Percentiles rank a stretch among this genome's conserved stretches.
phyloP scores from a whole-genome alignment of 2,113 vertebrate species.

The Vimba vimba region DNA sequence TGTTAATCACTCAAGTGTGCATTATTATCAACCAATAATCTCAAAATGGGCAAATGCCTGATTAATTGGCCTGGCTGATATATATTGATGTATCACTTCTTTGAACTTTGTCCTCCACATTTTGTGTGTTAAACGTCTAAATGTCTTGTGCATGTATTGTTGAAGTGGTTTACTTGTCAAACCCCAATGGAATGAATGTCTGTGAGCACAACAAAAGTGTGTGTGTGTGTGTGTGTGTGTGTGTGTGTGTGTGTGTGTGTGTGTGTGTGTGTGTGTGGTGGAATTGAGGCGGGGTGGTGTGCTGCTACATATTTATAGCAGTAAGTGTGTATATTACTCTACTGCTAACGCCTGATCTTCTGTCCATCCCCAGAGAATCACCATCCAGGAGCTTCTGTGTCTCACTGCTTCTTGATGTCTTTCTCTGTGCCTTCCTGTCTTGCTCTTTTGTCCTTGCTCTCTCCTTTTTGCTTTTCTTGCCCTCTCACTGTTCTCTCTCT shows the following conservation, averaged over 20 bases:
- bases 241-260: slow-evolving; percentile 38
- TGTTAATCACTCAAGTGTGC: neutral
- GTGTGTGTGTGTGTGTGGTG: slow-evolving; percentile 48
- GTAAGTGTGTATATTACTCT: slow-evolving; percentile 53
- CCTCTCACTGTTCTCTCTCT: neutral
- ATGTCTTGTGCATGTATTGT: slow-evolving; percentile 22
- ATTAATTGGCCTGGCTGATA: neutral
- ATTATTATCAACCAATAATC: neutral
- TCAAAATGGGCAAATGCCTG: neutral
- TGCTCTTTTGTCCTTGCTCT: slow-evolving; percentile 25
- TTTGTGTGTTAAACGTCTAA: slow-evolving; percentile 5
- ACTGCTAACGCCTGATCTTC: slow-evolving; percentile 42
- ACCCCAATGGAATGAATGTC: slow-evolving; percentile 32
- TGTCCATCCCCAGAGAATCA: slow-evolving; percentile 39
- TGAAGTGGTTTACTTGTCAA: slow-evolving; percentile 56
- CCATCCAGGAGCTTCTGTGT: slow-evolving; percentile 32
- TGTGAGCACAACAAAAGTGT: slow-evolving; percentile 35
- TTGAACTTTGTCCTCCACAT: neutral
- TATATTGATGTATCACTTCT: neutral
- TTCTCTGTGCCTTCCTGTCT: slow-evolving; percentile 28
- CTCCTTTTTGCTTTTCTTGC: slow-evolving; percentile 15
- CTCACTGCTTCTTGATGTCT: neutral
- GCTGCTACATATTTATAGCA: slow-evolving; percentile 46
- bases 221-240: slow-evolving; percentile 50
- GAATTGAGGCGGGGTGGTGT: slow-evolving; percentile 3